Conservation (phyloP, 1,140 invertebrate species). For the Oreohelix idahoensis region DNA sequence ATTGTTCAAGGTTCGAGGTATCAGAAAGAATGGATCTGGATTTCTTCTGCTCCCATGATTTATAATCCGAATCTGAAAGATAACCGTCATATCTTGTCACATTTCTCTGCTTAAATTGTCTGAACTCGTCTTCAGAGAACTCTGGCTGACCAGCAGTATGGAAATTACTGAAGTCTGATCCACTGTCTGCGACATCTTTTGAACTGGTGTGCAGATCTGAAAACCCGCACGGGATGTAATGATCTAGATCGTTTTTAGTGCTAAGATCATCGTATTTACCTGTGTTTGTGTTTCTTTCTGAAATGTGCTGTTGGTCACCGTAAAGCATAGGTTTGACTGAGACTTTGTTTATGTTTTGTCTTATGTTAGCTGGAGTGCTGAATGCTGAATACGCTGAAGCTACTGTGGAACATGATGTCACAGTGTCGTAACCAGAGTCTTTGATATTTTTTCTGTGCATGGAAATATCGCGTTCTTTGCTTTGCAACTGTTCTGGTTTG, state of each 20-base stretch:
- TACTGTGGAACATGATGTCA: constrained; percentile 34
- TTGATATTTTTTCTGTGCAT: constrained; percentile 5
- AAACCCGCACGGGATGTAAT: background rate
- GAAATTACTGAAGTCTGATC: too few species aligned
- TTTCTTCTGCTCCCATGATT: background rate
- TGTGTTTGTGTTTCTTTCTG: background rate
- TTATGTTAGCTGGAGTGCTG: constrained; percentile 5
- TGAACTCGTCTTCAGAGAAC: background rate
- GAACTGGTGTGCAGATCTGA: background rate
- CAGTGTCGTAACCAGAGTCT: constrained; percentile 39
- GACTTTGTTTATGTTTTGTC: constrained; percentile 8
- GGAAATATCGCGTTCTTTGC: background rate
- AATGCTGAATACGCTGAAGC: constrained; percentile 24
- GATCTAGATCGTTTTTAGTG: background rate
- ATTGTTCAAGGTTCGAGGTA: background rate
- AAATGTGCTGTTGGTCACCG: background rate
- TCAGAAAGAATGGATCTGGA: background rate
- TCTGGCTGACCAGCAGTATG: background rate
- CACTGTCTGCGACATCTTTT: background rate
- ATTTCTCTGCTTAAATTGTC: background rate
- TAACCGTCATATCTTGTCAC: constrained; percentile 3
- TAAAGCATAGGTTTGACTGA: background rate
- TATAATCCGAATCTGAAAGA: background rate
- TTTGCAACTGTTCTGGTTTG: background rate
- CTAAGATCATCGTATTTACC: background rate